Evolutionary conservation across 2,888 invertebrate species (phyloP).

Genomic region (Eilema caniola): DNA sequence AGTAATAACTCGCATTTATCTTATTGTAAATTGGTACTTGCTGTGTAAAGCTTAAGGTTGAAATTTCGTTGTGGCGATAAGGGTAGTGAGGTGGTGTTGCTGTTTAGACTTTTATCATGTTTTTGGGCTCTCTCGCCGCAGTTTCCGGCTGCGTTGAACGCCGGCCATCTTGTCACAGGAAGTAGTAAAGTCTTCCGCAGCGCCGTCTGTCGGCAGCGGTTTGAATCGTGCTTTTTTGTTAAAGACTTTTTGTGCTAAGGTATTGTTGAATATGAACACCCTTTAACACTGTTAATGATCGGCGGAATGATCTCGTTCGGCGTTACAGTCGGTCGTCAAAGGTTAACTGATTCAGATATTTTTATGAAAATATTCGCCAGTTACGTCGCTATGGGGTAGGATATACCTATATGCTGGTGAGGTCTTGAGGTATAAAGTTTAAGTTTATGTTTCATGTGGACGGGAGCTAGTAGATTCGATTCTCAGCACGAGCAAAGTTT

Average conservation of each 20-base stretch:
- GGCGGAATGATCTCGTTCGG: constrained; percentile 21
- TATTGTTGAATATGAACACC: constrained; percentile 38
- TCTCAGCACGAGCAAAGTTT: neutral
- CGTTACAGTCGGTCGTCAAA: constrained; percentile 15
- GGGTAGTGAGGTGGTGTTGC: constrained; percentile 34
- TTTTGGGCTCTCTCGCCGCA: constrained; percentile 72
- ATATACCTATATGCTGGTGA: neutral
- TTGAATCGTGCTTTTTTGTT: constrained; percentile 65
- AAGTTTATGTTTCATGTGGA: neutral
- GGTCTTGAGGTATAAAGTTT: neutral
- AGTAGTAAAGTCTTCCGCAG: constrained; percentile 86
- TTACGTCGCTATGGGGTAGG: neutral
- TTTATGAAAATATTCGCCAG: constrained; percentile 11
- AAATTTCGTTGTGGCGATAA: constrained; percentile 4
- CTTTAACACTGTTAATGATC: constrained; percentile 44
- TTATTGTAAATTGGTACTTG: constrained; percentile 20
- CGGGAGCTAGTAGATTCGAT: neutral
- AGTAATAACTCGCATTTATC: constrained; percentile 13
- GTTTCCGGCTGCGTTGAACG: constrained; percentile 80
- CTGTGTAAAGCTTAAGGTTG: rapidly evolving
- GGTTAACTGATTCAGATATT: constrained; percentile 11
- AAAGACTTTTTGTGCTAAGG: constrained; percentile 52
- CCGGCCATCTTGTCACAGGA: constrained; percentile 85
- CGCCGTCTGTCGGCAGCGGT: constrained; percentile 69
- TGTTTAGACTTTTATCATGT: constrained; percentile 64